Conservation (phyloP, 2,888 invertebrate genomes). For the Apodemia hepburni region DNA sequence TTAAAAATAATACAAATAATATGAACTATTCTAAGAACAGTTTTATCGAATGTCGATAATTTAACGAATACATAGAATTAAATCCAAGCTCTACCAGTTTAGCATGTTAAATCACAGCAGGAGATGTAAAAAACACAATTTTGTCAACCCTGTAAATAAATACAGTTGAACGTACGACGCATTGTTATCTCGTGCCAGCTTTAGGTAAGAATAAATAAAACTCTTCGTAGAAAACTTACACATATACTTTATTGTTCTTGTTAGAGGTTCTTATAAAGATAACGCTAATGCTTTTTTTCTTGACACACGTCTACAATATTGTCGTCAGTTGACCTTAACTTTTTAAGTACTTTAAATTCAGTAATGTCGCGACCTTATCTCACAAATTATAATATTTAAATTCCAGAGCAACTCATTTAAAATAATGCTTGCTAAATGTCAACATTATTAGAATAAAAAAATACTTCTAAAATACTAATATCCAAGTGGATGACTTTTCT, state of each 20-base stretch:
- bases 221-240: slow-evolving; percentile 70
- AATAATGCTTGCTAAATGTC: background rate
- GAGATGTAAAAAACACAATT: background rate
- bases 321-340: slow-evolving; percentile 9
- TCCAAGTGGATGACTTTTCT: no score
- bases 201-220: slow-evolving; percentile 73
- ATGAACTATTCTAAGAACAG: no score
- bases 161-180: slow-evolving; percentile 63
- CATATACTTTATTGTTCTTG: slow-evolving; percentile 73
- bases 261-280: slow-evolving; percentile 62
- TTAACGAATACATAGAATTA: no score
- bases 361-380: background rate
- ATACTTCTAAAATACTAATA: no score
- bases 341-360: slow-evolving; percentile 9
- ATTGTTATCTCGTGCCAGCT: slow-evolving; percentile 71
- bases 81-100: no score
- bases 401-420: background rate
- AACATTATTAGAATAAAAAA: no score
- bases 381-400: background rate
- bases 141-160: slow-evolving; percentile 38
- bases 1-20: no score
- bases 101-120: no score
- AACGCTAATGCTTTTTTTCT: background rate
- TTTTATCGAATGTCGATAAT: no score
- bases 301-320: slow-evolving; percentile 13